A percentile compares a stretch with the other conserved stretches of the same genome.
These are phyloP conservation scores for Byasa hedistus DNA, from an alignment of 2,888 invertebrate species.

Conservation along the genomic window DNA sequence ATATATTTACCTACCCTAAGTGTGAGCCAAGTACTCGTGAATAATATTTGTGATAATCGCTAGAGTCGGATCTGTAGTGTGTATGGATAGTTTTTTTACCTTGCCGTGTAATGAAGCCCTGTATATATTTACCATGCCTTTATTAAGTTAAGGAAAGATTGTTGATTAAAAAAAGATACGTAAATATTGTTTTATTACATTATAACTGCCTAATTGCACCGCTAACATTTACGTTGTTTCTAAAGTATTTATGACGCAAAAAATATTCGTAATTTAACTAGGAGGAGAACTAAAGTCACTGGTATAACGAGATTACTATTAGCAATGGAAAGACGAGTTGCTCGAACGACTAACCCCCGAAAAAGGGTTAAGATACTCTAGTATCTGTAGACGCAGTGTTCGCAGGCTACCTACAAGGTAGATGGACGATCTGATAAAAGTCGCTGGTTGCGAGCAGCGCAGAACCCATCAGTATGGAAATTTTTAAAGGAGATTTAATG, in stretches of 20 bases:
- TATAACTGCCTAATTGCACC: neutral
- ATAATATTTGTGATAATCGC: slow-evolving; percentile 62
- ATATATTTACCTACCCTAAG: slow-evolving; percentile 34
- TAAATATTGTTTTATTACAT: slow-evolving; percentile 60
- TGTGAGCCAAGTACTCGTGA: slow-evolving; percentile 63
- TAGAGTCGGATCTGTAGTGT: slow-evolving; percentile 60
- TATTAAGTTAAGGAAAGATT: slow-evolving; percentile 74
- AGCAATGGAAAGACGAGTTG: too few relatives aligned
- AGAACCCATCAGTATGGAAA: too few relatives aligned
- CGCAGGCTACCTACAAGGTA: too few relatives aligned
- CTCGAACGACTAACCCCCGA: too few relatives aligned
- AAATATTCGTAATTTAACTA: too few relatives aligned
- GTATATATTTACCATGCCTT: slow-evolving; percentile 79
- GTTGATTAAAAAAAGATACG: slow-evolving; percentile 70
- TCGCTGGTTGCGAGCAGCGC: too few relatives aligned
- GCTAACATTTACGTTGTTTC: neutral
- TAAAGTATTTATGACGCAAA: neutral
- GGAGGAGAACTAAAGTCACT: too few relatives aligned
- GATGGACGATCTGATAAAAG: too few relatives aligned
- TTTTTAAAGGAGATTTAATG: too few relatives aligned
- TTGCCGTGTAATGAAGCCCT: slow-evolving; percentile 77
- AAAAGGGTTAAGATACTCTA: too few relatives aligned
- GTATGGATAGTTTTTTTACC: slow-evolving; percentile 75
- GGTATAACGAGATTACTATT: too few relatives aligned
- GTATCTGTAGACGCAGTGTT: too few relatives aligned